Base-by-base conservation (phyloP, 2,888 invertebrate species). In the Ceriagrion tenellum region DNA sequence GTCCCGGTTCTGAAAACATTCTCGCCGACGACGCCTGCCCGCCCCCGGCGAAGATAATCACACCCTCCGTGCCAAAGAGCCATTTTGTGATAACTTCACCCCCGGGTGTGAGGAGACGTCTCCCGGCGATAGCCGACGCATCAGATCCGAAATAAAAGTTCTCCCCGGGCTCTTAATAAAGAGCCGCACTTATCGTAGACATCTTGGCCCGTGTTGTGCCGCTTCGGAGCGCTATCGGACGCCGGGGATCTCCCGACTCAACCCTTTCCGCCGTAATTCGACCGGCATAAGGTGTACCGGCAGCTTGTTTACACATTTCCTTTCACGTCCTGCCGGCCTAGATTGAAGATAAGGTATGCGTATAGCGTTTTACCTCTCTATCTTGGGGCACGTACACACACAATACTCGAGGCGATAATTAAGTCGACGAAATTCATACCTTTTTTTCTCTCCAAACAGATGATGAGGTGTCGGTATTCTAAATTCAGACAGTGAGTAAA, bases 291-390 rank as follows among this genome's bases (percentile, higher is more conserved):
- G 81, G 81, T 81, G 81, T 81, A 81, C 81, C 81, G 81, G 35
- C 81, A 81, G 30, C 81, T 35, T 81, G 81, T 81, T 81, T 81
- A 81, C 81, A 81, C 81, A 81, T 13, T 81, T 81, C 81, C 81
- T 35, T 81, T 81, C 35, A 35, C 30, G 30, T 81, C 35, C 35
- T 35, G 35, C 81, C 81, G 35, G 18, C 30, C 81, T 18, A 81
- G 81, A 81, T 81, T 35, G 6, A 12, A 81, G 81, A 81, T 81
- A 81, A 81, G 81, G 0, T 35, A 35, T 12, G 30, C 16, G 59
- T 26, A n/a, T n/a, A 81, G 26, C 35, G 59, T 35, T 81, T 81
- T 35, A 81, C 81, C 35, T 81, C 81, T 81, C 81, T 81, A 81
- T 81, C 81, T 69, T 26, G 20, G 18, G 8, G 81, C 16, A 18